These are phyloP conservation scores for Cancer borealis DNA, from an alignment of 2,888 invertebrate genomes.

Conservation along the genomic window DNA sequence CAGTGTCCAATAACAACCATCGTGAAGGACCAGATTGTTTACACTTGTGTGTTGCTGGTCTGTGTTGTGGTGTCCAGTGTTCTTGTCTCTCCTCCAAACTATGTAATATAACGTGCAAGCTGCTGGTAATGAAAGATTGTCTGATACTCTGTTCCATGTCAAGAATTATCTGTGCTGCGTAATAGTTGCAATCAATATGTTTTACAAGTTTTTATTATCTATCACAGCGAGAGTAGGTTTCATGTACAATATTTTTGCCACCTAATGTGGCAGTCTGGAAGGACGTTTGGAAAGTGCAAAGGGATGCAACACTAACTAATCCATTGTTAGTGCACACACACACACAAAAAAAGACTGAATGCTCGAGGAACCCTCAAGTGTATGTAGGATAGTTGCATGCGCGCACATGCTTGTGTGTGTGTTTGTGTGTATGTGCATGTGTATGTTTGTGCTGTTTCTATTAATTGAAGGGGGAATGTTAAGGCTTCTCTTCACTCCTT, in stretches of 20 bases:
- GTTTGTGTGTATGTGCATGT: conserved; percentile 15
- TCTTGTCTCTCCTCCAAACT: not conserved
- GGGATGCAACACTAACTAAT: not conserved
- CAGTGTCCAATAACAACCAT: too few species aligned
- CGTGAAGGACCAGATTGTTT: too few species aligned
- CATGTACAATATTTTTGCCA: not conserved
- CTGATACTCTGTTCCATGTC: not conserved
- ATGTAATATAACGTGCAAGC: not conserved
- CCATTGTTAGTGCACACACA: not conserved
- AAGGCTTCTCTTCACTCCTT: not conserved
- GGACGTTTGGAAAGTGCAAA: not conserved
- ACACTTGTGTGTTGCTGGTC: too few species aligned
- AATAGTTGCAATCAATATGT: too few species aligned
- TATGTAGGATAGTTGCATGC: not conserved
- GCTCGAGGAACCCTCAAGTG: conserved; percentile 13
- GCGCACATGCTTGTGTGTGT: not conserved
- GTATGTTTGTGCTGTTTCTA: not conserved
- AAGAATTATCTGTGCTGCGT: not conserved
- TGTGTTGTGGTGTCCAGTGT: not conserved
- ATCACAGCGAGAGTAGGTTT: not conserved
- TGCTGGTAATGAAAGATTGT: not conserved
- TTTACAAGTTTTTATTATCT: not conserved
- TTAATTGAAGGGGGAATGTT: not conserved
- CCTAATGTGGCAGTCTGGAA: not conserved
- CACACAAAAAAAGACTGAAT: not conserved